Evolutionary conservation across 2,113 vertebrate species (phyloP), one percentile per base, ranked within the genome.

Genomic region (Gallinago jamesoni): DNA sequence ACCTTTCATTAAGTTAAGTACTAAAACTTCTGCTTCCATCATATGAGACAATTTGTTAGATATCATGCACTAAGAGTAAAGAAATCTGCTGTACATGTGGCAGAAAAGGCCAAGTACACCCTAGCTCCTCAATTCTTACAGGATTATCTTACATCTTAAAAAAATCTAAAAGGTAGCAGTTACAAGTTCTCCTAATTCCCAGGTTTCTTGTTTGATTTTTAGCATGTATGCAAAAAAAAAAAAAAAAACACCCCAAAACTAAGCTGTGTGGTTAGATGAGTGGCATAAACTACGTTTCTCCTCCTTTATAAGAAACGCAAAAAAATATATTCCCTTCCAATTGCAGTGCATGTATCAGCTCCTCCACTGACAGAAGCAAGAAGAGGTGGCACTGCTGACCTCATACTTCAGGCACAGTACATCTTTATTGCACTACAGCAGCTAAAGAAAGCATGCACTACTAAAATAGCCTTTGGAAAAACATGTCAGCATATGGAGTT

Each of bases 391-490:
- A 64, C 33, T 47, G 68, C 33, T 43, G 68, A 75, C 50, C 80
- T 84, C 64, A 76, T 33, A 63, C 21, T 57, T 53, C 27, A 64
- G 64, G 18, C 62, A 68, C 69, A 75, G 35, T n/a, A 57, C 2
- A 4, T 76, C 30, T 28, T 14, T 8, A 57, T 10, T 55, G 60
- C 35, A 78, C 39, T 78, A n/a, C 31, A 81, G 80, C 33, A 76
- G 80, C 48, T 41, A 57, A 73, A 84, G 48, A 41, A 31, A 69
- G 28, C 53, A 73, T 5, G 18, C 8, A 35, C 11, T 27, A 80
- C 72, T 76, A 50, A 81, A 93, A 95, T 10, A 87, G 62, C 66
- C 80, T 69, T 82, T 66, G 55, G 96, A 69, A 92, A 92, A 95
- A 75, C 19, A 53, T 22, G 59, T 68, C 9, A 69, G 48, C 66